These are phyloP conservation scores for Charanyca ferruginea DNA, from an alignment of 2,888 invertebrate species.

Conservation along the genomic window DNA sequence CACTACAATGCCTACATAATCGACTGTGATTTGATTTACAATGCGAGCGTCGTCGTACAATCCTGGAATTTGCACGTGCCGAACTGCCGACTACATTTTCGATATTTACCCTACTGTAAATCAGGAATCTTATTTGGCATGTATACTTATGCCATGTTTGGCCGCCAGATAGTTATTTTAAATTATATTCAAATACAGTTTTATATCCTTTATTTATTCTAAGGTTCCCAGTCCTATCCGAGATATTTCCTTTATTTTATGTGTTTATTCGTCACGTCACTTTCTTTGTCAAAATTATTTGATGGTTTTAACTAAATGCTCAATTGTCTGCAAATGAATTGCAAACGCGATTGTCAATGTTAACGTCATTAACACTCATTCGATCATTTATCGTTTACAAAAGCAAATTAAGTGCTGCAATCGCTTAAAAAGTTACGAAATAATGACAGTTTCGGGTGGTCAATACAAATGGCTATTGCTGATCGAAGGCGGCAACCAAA, in stretches of 20 bases:
- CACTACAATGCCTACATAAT: conserved; percentile 14
- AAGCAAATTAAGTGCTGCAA: no score
- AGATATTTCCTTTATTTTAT: no score
- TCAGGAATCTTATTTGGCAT: not conserved
- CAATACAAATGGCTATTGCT: not conserved
- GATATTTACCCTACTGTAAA: not conserved
- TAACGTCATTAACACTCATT: no score
- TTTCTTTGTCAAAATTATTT: no score
- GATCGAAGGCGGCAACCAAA: no score
- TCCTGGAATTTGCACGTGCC: not conserved
- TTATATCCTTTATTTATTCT: not conserved
- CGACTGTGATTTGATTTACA: conserved; percentile 36
- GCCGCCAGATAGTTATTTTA: not conserved
- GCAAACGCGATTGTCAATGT: no score
- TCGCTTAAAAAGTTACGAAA: no score
- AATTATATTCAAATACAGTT: not conserved
- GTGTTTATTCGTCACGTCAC: no score
- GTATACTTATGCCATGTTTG: not conserved
- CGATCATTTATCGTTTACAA: no score
- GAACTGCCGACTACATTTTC: not conserved
- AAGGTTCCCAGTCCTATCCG: not conserved
- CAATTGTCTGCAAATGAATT: no score
- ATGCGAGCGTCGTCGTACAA: not conserved
- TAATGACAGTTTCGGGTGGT: no score
- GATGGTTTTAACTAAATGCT: no score